A percentile compares a stretch with the other conserved stretches of the same genome.
Conservation (phyloP, 1,140 invertebrate species). For the Eumeta japonica region DNA sequence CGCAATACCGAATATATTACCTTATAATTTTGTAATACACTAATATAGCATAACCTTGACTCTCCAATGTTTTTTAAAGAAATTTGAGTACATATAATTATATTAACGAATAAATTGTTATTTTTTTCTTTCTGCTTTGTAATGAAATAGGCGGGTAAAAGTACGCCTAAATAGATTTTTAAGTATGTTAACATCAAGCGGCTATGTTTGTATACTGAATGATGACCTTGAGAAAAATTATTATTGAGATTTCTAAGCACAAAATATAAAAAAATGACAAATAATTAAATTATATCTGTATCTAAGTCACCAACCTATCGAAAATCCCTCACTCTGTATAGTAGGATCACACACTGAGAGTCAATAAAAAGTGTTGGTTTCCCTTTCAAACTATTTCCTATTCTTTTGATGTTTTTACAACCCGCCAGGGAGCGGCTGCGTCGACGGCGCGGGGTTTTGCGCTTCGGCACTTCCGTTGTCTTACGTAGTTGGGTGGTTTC, state of each 20-base stretch:
- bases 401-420: conserved; percentile 34
- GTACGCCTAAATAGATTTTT: no score
- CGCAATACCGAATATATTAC: no score
- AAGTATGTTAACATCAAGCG: no score
- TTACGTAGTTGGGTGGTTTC: no score
- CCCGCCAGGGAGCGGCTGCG: conserved; percentile 15
- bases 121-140: neutral
- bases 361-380: conserved; percentile 33
- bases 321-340: conserved; percentile 12
- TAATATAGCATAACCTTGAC: no score
- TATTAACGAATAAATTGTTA: neutral
- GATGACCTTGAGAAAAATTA: no score
- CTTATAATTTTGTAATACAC: no score
- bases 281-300: neutral
- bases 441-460: conserved; percentile 7
- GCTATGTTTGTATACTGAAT: no score
- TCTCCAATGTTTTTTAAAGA: no score
- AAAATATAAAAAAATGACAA: neutral
- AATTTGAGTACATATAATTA: neutral
- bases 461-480: conserved; percentile 4
- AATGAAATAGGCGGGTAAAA: no score
- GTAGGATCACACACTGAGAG: conserved; percentile 18
- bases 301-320: neutral
- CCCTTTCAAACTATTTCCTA: conserved; percentile 19
- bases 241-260: neutral